Conservation (phyloP, 2,888 invertebrate species). For the Oxytorus armatus region DNA sequence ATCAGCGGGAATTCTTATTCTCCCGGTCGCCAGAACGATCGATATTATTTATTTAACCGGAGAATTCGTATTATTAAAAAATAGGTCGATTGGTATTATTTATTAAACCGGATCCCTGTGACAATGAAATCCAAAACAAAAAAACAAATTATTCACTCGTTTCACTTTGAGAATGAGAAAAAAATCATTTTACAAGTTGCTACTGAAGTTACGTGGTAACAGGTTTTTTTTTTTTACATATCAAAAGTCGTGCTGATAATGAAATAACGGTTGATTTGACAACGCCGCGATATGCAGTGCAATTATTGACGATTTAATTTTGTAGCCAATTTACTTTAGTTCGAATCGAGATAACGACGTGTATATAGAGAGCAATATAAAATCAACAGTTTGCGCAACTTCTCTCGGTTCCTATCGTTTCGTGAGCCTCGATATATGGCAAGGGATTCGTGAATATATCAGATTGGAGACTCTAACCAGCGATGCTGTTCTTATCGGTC, state of each 20-base stretch:
- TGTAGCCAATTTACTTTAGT: not conserved
- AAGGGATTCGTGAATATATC: conserved; percentile 5
- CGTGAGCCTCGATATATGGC: not conserved
- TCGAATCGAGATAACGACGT: conserved; percentile 8
- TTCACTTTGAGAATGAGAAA: no score
- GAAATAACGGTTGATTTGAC: conserved; percentile 24
- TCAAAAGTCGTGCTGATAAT: not conserved
- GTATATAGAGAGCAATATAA: not conserved
- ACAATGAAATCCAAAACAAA: not conserved
- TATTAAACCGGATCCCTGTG: no score
- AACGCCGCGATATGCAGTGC: not conserved
- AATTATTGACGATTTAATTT: conserved; percentile 36
- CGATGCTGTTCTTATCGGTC: conserved; percentile 30
- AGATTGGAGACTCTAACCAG: conserved; percentile 18
- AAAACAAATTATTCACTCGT: no score
- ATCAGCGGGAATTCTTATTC: conserved; percentile 54
- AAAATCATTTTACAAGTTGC: no score
- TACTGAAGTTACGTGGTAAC: not conserved
- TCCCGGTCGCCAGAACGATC: conserved; percentile 11
- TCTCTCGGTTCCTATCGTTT: not conserved
- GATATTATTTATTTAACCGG: not conserved
- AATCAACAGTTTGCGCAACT: conserved; percentile 13
- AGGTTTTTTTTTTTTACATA: not conserved
- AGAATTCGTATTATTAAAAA: not conserved
- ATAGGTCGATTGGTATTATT: no score